Conservation (phyloP, 2,797 vertebrate genomes). For the Petrocephalus schoutedeni region DNA sequence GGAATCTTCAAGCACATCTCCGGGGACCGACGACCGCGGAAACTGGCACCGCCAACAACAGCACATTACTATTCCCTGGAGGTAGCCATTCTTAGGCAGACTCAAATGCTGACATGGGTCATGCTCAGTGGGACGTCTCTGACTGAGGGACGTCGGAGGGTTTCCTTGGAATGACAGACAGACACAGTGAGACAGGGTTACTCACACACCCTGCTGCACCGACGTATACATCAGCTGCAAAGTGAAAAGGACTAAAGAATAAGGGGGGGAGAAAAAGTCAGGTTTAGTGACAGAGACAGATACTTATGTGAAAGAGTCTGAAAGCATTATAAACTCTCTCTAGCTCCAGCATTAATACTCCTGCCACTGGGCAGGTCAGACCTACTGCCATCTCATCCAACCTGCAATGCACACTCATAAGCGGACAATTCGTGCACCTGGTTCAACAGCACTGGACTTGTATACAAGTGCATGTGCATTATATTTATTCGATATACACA, state of each 20-base stretch:
- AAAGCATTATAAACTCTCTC: background rate
- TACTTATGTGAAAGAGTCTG: constrained; percentile 5
- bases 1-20: background rate
- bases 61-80: background rate
- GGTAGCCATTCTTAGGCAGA: background rate
- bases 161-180: background rate
- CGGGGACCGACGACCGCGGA: background rate
- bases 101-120: background rate
- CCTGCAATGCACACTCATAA: background rate
- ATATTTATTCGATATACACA: background rate
- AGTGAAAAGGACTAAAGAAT: background rate
- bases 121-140: background rate
- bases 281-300: background rate
- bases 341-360: background rate
- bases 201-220: background rate
- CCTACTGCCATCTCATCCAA: background rate
- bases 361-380: background rate
- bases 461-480: background rate
- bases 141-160: too few species aligned
- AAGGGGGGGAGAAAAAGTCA: background rate
- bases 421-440: background rate
- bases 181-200: background rate
- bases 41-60: background rate
- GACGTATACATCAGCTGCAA: background rate
- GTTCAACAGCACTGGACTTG: background rate